phyloP scores from a whole-genome alignment of 2,888 invertebrate species.

The Portevinia maculata region DNA sequence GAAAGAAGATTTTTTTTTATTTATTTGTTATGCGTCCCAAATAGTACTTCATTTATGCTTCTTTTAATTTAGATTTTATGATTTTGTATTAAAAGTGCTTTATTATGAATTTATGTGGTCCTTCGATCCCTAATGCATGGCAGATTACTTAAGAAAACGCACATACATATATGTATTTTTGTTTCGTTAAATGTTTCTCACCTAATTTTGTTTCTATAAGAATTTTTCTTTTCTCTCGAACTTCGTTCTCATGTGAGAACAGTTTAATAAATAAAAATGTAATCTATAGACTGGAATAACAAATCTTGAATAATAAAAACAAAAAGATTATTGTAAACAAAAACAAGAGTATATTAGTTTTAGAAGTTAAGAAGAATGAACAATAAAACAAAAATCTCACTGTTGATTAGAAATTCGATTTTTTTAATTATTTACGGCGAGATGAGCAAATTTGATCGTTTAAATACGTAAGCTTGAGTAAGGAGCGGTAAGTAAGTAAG shows the following conservation, averaged over 20 bases:
- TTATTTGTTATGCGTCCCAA: slow-evolving; percentile 67
- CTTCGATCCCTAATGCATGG: slow-evolving; percentile 12
- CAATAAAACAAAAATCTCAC: slow-evolving; percentile 70
- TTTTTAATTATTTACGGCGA: neutral
- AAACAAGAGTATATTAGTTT: slow-evolving; percentile 54
- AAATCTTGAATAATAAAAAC: slow-evolving; percentile 54
- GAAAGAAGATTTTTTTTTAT: slow-evolving; percentile 58
- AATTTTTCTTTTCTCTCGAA: slow-evolving; percentile 57
- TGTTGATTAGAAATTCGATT: slow-evolving; percentile 57
- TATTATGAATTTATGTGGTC: slow-evolving; percentile 25
- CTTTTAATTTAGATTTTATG: slow-evolving; percentile 23
- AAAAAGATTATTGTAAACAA: slow-evolving; percentile 41
- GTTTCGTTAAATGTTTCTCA: slow-evolving; percentile 13
- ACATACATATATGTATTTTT: slow-evolving; percentile 12
- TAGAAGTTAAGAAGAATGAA: slow-evolving; percentile 62
- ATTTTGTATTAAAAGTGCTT: slow-evolving; percentile 35
- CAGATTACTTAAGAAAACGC: slow-evolving; percentile 46
- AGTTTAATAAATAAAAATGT: slow-evolving; percentile 52
- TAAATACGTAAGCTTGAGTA: neutral
- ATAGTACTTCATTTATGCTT: slow-evolving; percentile 57
- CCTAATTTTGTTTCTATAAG: neutral
- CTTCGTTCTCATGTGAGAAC: slow-evolving; percentile 71
- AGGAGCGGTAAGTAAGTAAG: too few species aligned
- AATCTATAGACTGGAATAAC: slow-evolving; percentile 69
- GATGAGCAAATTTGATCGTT: too few species aligned